Evolutionary conservation across 2,113 vertebrate species (phyloP), one percentile per base, ranked within the genome.

Genomic region (Ailurus styani): DNA sequence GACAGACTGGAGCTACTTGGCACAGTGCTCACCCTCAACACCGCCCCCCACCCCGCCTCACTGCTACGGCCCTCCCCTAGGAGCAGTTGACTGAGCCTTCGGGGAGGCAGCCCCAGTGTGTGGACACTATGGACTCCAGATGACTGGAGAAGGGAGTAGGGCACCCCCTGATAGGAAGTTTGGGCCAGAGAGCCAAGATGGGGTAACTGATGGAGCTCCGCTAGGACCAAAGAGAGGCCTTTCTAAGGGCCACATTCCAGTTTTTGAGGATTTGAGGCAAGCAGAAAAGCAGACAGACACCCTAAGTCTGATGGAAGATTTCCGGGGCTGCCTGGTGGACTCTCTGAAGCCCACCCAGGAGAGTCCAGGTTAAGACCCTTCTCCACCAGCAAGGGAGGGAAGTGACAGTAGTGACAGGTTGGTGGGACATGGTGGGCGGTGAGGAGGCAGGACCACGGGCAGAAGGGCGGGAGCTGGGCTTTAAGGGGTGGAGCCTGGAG

Each of bases 211-310:
- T 25, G 5, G 29, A 8, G n/a, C 60, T 66, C 55, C 23, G 14
- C 78, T 88, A 54, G 72, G 18, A 40, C 21, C 1, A 27, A 68
- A 79, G 37, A 17, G 70, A 21, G 17, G 54, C 27, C 64, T 66
- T 37, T 45, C 47, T 73, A 82, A 77, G 62, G 40, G 54, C 57
- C 31, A 2, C 18, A 8, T 72, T 64, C 54, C 68, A 62, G 60
- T 50, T 79, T 93, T 55, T 91, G 70, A 97, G 45, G 85, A 85
- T 54, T 95, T 82, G 37, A 88, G 55, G 40, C 25, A 95, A 23
- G 34, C 40, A 5, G 18, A 81, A 93, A 81, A 92, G 37, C 4
- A 8, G 57, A 79, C 6, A 79, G 57, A 78, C 6, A 62, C 68
- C 42, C 78, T 25, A 31, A 77, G 42, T 88, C 50, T 79, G 57